Base-by-base conservation (phyloP, 2,888 invertebrate species). In the Antheraea yamamai region DNA sequence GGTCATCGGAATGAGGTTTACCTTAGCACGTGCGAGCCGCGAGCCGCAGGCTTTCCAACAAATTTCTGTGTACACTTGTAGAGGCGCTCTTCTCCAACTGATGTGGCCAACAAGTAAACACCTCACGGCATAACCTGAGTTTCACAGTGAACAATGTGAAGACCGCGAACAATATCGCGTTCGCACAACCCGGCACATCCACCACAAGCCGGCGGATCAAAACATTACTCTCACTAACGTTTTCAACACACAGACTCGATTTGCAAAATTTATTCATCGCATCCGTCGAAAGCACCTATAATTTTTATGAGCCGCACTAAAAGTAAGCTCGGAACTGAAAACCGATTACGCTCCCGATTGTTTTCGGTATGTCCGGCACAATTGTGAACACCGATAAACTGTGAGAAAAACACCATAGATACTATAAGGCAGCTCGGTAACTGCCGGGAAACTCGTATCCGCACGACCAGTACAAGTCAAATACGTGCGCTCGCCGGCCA, bases 401-500 rank as follows among this genome's bases (percentile, higher is more conserved):
- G 85, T 82, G 84, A 87, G 88, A 85, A 89, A 90, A 92, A 93
- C 94, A 93, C 93, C 88, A 92, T 89, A 84, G 87, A 88, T 88
- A 87, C 85, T 88, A 39, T 39, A 84, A 84, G 87, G 86, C 87
- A 87, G 88, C 85, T 87, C 88, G 86, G 87, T 84, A 88, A 85
- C 87, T 87, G 89, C 88, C 91, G 92, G 92, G 89, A 92, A 94
- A 94, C 87, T 91, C 89, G 85, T 85, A 87, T 87, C 89, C 86
- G 88, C 87, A 87, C 87, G 85, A 84, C 77, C 84, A 83, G 85
- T 89, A 89, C 90, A 16, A 80, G 88, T 89, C 82, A 87, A 96
- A 96, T 96, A 96, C 95, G 97, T 97, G 90, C 96, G 97, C 89
- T 91, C 92, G 84, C 95, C 95, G 90, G 95, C 95, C 85, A 88